Evolutionary conservation across 2,888 invertebrate species (phyloP), one percentile per base, ranked within the genome.

Genomic region (Lasioglossum villosulum): DNA sequence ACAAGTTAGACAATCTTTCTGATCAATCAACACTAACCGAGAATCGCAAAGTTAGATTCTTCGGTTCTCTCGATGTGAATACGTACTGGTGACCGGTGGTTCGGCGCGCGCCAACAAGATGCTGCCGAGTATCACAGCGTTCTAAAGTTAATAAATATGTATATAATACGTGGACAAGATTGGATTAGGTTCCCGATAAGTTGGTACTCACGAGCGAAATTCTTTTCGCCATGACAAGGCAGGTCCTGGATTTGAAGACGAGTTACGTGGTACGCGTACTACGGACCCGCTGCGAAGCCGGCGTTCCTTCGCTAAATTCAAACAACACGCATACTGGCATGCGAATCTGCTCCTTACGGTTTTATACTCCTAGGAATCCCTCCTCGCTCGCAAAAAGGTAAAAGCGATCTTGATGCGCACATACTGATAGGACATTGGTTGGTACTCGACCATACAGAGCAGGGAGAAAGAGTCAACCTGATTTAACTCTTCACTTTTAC

Each of bases 281-380:
- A 34, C 68, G 16, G 16, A 70, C 42, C 48, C 63, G 63, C 63
- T 63, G 70, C 52, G 56, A 30, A 78, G 4, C 45, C 34, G 10
- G 37, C 10, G 59, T 37, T 37, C 71, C 76, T 83, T 68, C 72
- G 73, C 75, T 71, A 87, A 91, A 87, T 88, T 82, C 89, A 86
- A 89, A 91, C 89, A 89, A 88, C 84, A 90, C 88, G 89, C 90
- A 89, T 90, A 94, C 94, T 94, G 93, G 88, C 89, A 88, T 78
- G 84, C 82, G 86, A 90, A 91, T 91, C 89, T 89, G 90, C 86
- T 89, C 80, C 91, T 91, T 92, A 92, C 93, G 88, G 92, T 94
- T 94, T 94, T 94, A 94, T 94, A 94, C 91, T 89, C 92, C 89
- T 84, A 83, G 88, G 79, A 91, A 90, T 92, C 94, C 94, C 94